Evolutionary conservation across 2,113 vertebrate species (phyloP).

Genomic region (Oreocharis arfaki): DNA sequence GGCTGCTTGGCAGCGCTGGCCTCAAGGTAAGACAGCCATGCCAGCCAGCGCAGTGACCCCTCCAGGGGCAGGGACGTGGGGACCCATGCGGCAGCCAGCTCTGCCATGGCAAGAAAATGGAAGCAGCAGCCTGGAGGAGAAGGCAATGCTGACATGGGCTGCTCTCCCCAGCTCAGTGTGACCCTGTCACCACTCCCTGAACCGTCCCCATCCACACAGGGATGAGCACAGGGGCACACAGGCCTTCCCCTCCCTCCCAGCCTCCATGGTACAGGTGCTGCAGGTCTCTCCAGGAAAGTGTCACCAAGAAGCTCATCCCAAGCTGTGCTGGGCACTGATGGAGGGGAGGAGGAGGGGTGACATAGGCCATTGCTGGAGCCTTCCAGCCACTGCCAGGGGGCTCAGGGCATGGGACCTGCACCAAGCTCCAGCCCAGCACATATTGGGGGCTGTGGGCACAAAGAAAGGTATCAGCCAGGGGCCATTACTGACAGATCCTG

Average conservation of each 20-base stretch:
- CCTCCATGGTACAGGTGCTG: accelerated
- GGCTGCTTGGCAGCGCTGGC: neutral
- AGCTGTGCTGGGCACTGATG: too few relatives aligned
- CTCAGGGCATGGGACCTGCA: neutral
- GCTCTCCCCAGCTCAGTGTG: accelerated
- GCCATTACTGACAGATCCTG: neutral
- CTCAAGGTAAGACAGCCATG: neutral
- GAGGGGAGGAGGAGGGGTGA: neutral
- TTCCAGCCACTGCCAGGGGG: accelerated
- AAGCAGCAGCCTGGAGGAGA: neutral
- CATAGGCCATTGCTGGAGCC: neutral
- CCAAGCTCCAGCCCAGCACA: neutral
- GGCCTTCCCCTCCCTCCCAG: neutral
- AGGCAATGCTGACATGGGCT: neutral
- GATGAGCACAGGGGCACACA: neutral
- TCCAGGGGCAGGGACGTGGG: accelerated
- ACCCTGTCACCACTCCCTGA: neutral
- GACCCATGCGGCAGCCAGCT: neutral
- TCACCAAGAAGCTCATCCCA: neutral
- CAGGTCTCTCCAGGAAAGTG: neutral
- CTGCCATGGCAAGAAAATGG: neutral
- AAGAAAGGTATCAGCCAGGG: neutral
- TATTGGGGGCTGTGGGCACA: neutral
- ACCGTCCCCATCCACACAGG: accelerated
- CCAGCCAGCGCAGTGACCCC: neutral